Evolutionary conservation across 1,140 invertebrate genomes (phyloP).

Genomic region (Drosophila kohkoa): DNA sequence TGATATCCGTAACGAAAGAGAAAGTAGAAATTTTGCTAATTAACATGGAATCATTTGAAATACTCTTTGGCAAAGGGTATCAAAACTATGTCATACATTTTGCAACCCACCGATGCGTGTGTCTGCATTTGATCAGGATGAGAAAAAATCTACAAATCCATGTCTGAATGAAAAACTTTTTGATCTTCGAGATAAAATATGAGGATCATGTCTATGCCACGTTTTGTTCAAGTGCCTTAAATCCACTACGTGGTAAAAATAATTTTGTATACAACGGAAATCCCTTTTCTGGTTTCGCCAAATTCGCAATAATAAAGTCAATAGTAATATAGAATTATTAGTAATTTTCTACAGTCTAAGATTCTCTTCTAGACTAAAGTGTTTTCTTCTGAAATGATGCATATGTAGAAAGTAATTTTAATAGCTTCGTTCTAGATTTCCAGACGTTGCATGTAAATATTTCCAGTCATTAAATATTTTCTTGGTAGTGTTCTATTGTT

Average conservation of each 20-base stretch:
- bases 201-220: not conserved
- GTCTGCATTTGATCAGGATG: slow-evolving; percentile 11
- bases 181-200: slow-evolving; percentile 15
- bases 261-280: not conserved
- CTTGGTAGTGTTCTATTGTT: not conserved
- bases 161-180: slow-evolving; percentile 16
- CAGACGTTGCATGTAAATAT: slow-evolving; percentile 1
- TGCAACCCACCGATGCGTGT: not conserved
- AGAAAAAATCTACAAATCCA: slow-evolving; percentile 4
- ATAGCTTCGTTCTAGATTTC: slow-evolving; percentile 7
- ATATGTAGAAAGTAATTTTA: not conserved
- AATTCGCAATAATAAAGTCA: too few relatives aligned
- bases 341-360: not conserved
- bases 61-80: not conserved
- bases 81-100: not conserved
- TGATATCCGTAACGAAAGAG: not conserved
- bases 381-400: not conserved
- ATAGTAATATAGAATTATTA: too few relatives aligned
- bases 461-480: slow-evolving; percentile 8
- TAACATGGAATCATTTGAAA: not conserved
- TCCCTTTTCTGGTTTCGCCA: too few relatives aligned
- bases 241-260: not conserved
- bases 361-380: not conserved
- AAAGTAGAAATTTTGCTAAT: not conserved
- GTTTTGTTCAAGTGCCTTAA: slow-evolving; percentile 1